Base-by-base conservation (phyloP, 2,888 invertebrate genomes). In the Parnassius glacialis region DNA sequence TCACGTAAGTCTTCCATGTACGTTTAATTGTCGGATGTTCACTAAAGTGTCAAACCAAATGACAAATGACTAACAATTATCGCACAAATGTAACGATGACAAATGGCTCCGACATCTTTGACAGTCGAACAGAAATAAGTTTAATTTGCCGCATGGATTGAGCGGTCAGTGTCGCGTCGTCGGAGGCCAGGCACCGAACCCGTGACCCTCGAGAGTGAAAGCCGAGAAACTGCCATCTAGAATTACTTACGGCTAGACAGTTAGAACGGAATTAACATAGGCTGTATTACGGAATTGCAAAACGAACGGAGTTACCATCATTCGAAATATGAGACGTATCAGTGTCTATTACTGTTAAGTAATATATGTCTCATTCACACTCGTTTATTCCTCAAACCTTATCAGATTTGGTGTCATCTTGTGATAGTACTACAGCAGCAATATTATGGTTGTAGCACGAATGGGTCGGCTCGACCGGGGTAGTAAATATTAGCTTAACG, bases 171-270 rank as follows among this genome's bases (percentile, higher is more conserved):
- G 66, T 66, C 69, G 67, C 69, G 66, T 48, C 74, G 64, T 48
- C 74, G 64, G 70, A 65, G 74, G 73, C 71, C 78, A 76, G 76
- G 71, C 78, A 67, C 78, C 82, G 83, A 84, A 81, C 84, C 78
- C 74, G 70, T 74, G 81, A 84, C 83, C 76, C 72, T 65, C 61
- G 75, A 66, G 63, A 73, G 85, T 75, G 85, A 85, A 85, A 84
- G 84, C 75, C 72, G 72, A 70, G 73, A 78, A 74, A 77, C 72
- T 73, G 70, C 70, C 74, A 74, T 75, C 76, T 81, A 70, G 75
- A 75, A 73, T 83, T 81, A 83, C 82, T 62, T 62, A 66, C 64
- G 62, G 65, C 65, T 67, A 65, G 67, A 71, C 70, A 67, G 66
- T 70, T 62, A 63, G 69, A 73, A 66, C 65, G 69, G 68, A 67